Percentiles rank a stretch among this genome's conserved stretches.
These are phyloP conservation scores for Doryteuthis pealeii DNA, from an alignment of 1,140 invertebrate species.

Conservation along the genomic window DNA sequence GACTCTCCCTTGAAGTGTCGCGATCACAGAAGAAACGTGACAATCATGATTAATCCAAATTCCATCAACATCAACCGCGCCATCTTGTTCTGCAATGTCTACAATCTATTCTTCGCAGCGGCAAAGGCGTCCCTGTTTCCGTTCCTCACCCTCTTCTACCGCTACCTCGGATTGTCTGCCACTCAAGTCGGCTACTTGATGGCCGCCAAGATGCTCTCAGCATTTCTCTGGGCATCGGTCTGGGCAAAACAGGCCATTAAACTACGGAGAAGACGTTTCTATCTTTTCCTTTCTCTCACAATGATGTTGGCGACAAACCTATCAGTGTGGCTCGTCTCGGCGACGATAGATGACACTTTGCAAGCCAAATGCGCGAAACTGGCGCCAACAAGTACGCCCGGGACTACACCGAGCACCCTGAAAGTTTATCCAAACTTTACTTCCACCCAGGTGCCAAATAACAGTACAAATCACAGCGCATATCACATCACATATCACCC, in stretches of 20 bases:
- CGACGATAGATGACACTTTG: not conserved
- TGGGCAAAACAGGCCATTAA: conserved; percentile 51
- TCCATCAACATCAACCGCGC: conserved; percentile 46
- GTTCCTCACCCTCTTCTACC: conserved; percentile 53
- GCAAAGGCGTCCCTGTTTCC: conserved; percentile 52
- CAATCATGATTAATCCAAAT: conserved; percentile 31
- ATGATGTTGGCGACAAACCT: conserved; percentile 47
- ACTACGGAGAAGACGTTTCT: conserved; percentile 41
- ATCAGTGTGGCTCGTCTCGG: conserved; percentile 23
- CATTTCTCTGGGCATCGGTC: conserved; percentile 51
- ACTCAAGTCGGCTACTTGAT: conserved; percentile 50
- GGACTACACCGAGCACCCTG: no score
- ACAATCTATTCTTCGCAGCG: conserved; percentile 51
- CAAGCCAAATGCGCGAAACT: no score
- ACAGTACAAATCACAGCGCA: no score
- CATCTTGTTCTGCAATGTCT: conserved; percentile 47
- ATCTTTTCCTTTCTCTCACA: conserved; percentile 49
- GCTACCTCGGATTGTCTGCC: conserved; percentile 47
- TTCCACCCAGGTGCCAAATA: no score
- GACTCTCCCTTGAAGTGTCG: no score
- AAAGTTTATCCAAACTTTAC: no score
- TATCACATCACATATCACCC: no score
- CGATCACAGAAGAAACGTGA: conserved; percentile 4
- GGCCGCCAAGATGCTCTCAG: conserved; percentile 45
- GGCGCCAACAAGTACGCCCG: no score